Conservation (phyloP, 2,888 invertebrate genomes). For the Caenorhabditis panamensis region DNA sequence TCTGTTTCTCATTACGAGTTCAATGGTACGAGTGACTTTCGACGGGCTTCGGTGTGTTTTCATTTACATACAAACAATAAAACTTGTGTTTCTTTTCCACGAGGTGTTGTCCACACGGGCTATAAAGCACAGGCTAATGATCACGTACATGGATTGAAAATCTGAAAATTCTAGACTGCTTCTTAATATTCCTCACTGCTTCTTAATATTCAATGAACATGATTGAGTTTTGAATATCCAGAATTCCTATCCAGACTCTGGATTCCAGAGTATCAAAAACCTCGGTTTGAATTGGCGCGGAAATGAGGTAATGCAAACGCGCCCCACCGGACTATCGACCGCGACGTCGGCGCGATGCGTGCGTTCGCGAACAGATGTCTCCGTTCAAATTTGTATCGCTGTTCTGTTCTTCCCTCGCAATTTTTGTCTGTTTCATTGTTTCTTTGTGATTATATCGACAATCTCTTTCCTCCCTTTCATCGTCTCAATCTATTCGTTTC, state of each 20-base stretch:
- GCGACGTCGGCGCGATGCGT: conserved; percentile 4
- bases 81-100: conserved; percentile 31
- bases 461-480: background rate
- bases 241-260: background rate
- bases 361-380: background rate
- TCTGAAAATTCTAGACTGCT: no score
- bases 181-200: no score
- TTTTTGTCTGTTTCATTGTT: background rate
- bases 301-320: background rate
- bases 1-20: conserved; percentile 30
- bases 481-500: background rate
- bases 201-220: no score
- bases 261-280: no score
- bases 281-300: background rate
- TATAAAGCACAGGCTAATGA: no score
- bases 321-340: conserved; percentile 12
- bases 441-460: no score
- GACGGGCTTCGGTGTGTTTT: conserved; percentile 32
- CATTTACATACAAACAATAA: conserved; percentile 51
- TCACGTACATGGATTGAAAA: no score
- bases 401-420: background rate
- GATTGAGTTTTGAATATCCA: no score
- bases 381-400: background rate
- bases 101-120: no score
- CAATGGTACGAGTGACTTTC: conserved; percentile 15